Conservation (phyloP, 2,888 invertebrate genomes). For the Nebria brevicollis region DNA sequence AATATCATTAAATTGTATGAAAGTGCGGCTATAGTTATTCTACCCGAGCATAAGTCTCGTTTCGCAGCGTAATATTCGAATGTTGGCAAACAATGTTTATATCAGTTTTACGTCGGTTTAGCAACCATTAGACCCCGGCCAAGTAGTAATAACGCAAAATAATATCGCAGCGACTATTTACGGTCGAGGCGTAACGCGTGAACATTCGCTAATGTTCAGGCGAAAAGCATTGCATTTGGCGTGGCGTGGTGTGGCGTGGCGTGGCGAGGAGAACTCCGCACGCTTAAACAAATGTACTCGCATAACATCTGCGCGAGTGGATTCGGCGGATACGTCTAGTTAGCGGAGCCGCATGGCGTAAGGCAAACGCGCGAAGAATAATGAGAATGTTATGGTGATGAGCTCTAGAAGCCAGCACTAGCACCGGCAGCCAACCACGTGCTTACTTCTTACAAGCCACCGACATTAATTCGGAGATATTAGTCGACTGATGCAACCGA, state of each 20-base stretch:
- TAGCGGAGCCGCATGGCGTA: slow-evolving; percentile 1
- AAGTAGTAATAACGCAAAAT: slow-evolving; percentile 52
- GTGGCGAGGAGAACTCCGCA: neutral
- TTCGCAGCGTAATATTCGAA: slow-evolving; percentile 39
- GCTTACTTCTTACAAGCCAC: neutral
- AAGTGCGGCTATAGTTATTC: neutral
- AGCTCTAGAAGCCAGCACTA: slow-evolving; percentile 51
- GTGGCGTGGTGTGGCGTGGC: neutral
- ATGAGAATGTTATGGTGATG: slow-evolving; percentile 64
- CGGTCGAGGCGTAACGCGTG: slow-evolving; percentile 39
- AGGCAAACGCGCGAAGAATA: slow-evolving; percentile 55
- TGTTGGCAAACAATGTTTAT: slow-evolving; percentile 52
- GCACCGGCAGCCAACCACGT: neutral
- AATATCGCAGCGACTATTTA: slow-evolving; percentile 54
- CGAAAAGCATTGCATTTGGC: neutral
- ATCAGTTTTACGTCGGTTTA: slow-evolving; percentile 54
- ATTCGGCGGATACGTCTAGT: slow-evolving; percentile 20
- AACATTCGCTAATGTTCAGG: slow-evolving; percentile 15
- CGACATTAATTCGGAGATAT: slow-evolving; percentile 20
- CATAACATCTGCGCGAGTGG: slow-evolving; percentile 17
- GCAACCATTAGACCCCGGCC: slow-evolving; percentile 50
- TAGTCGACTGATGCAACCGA: neutral
- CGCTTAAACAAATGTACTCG: slow-evolving; percentile 56
- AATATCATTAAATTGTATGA: neutral
- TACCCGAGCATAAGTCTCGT: slow-evolving; percentile 5